phyloP scores from a whole-genome alignment of 2,113 vertebrate genomes.

The Peromyscus polionotus region DNA sequence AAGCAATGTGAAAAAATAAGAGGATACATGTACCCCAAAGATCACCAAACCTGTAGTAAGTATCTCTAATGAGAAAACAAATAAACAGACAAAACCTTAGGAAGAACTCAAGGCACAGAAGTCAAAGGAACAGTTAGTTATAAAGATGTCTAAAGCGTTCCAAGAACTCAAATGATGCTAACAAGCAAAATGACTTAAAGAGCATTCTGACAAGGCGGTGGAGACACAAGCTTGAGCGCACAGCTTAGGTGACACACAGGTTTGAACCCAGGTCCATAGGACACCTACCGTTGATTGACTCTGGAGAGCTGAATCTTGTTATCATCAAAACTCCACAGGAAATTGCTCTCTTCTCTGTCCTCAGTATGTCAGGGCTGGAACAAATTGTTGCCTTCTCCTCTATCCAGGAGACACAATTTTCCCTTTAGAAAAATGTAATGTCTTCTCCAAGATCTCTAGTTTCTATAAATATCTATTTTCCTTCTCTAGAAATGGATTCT shows the following conservation, averaged over 20 bases:
- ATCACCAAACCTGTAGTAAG: not conserved
- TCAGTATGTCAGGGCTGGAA: not conserved
- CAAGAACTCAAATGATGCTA: not conserved
- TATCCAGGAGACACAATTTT: not conserved
- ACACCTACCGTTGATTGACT: not conserved
- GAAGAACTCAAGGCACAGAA: not conserved
- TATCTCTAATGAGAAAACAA: not conserved
- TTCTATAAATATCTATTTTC: not conserved
- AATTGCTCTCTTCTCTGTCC: not conserved
- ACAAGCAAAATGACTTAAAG: not conserved
- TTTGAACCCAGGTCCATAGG: not conserved
- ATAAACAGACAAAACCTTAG: not conserved
- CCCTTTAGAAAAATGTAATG: slow-evolving; percentile 32
- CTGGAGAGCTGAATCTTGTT: slow-evolving; percentile 11
- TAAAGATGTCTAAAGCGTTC: not conserved
- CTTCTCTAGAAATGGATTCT: not conserved
- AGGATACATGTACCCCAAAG: not conserved
- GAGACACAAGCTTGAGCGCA: not conserved
- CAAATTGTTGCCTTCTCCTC: not conserved
- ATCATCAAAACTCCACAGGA: not conserved
- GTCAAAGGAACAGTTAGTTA: not conserved
- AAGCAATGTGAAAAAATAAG: not conserved
- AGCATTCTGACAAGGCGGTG: not conserved
- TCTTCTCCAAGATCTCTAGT: not conserved
- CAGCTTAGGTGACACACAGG: not conserved